phyloP scores from a whole-genome alignment of 2,797 vertebrate species.

The Pseudochromis fuscus region DNA sequence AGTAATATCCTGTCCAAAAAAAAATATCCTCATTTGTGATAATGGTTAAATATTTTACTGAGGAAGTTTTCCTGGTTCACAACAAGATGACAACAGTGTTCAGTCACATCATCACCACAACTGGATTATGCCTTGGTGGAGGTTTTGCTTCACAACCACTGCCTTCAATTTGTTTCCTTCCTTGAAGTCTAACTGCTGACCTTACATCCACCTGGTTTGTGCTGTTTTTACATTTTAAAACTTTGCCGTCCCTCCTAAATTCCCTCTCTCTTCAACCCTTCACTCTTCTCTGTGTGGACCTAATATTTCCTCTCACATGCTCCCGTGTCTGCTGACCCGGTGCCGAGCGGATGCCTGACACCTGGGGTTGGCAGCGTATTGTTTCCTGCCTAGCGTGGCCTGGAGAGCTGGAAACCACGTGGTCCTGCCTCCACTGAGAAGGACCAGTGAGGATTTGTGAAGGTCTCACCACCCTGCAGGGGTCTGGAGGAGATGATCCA shows the following conservation, averaged over 20 bases:
- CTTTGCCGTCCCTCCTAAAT: conserved; percentile 21
- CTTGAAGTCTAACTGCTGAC: conserved; percentile 5
- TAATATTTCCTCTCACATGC: conserved; percentile 48
- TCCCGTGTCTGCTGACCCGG: conserved; percentile 57
- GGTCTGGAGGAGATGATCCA: conserved; percentile 13
- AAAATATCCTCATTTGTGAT: too few relatives aligned
- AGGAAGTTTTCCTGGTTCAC: too few relatives aligned
- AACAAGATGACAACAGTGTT: too few relatives aligned
- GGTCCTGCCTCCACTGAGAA: conserved; percentile 42
- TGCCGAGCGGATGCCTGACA: conserved; percentile 56
- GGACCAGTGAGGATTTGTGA: conserved; percentile 32
- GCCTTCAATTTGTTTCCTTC: not conserved
- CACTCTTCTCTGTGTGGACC: conserved; percentile 36
- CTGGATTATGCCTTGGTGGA: too few relatives aligned
- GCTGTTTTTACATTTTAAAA: conserved; percentile 23
- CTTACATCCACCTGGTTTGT: not conserved
- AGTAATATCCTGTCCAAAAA: too few relatives aligned
- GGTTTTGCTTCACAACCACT: conserved; percentile 1
- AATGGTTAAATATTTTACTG: too few relatives aligned
- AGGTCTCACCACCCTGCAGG: conserved; percentile 53
- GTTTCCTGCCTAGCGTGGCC: conserved; percentile 49
- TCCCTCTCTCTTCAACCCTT: conserved; percentile 36
- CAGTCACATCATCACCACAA: too few relatives aligned
- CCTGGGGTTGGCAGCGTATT: conserved; percentile 54
- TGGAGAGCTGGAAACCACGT: conserved; percentile 13